Evolutionary conservation across 2,113 vertebrate genomes (phyloP).

Genomic region (Holacanthus passer): DNA sequence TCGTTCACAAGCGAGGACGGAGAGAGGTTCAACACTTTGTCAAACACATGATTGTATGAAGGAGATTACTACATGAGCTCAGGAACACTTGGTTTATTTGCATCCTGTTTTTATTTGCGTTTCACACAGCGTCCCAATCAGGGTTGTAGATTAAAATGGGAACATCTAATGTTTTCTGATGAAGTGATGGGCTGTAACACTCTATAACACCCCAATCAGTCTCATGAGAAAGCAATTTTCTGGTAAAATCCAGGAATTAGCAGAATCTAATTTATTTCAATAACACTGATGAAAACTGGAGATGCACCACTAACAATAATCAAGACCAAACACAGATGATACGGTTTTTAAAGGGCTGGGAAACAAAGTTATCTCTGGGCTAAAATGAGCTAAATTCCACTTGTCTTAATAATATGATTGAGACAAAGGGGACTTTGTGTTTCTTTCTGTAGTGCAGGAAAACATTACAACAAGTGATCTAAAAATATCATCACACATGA

Average conservation of each 20-base stretch:
- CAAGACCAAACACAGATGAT: not conserved
- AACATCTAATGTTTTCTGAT: slow-evolving; percentile 24
- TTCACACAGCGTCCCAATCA: no score
- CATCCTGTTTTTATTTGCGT: no score
- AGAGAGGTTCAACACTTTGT: no score
- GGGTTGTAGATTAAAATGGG: slow-evolving; percentile 1
- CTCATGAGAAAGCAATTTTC: slow-evolving; percentile 12
- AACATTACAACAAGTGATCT: not conserved
- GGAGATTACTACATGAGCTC: no score
- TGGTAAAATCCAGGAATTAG: not conserved
- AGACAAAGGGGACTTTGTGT: not conserved
- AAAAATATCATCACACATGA: slow-evolving; percentile 7
- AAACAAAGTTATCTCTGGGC: slow-evolving; percentile 5
- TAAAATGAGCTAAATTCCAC: not conserved
- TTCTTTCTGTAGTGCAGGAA: not conserved
- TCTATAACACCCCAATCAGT: slow-evolving; percentile 4
- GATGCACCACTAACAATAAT: not conserved
- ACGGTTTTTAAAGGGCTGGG: not conserved
- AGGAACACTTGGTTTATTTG: no score
- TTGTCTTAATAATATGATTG: not conserved
- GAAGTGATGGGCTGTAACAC: slow-evolving; percentile 19
- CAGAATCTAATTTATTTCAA: slow-evolving; percentile 20
- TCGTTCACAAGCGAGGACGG: no score
- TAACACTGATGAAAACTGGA: slow-evolving; percentile 20
- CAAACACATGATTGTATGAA: no score